phyloP scores from a whole-genome alignment of 1,140 invertebrate species.

The Saccostrea echinata region DNA sequence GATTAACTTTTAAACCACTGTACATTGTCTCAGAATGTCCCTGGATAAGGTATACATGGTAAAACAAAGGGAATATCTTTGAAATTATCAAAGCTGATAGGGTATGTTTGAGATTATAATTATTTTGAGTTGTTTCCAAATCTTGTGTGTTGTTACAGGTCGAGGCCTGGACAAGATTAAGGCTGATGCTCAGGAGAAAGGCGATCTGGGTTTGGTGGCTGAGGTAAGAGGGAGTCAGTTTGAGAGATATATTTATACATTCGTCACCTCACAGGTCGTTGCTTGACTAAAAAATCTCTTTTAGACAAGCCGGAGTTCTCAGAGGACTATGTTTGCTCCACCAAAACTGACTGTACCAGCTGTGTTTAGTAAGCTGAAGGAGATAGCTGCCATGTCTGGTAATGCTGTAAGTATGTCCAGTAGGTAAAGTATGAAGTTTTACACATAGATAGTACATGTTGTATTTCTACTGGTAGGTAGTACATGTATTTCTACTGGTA shows the following conservation, averaged over 20 bases:
- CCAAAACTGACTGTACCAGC: slow-evolving; percentile 81
- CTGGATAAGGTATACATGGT: too few species aligned
- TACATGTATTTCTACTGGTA: too few species aligned
- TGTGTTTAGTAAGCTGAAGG: slow-evolving; percentile 93
- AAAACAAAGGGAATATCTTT: too few species aligned
- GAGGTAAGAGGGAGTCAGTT: slow-evolving; percentile 83
- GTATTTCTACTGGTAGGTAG: too few species aligned
- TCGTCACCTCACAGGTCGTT: background rate
- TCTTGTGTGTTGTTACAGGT: slow-evolving; percentile 60
- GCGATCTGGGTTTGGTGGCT: slow-evolving; percentile 96
- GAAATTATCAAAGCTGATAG: too few species aligned
- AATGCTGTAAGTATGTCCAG: slow-evolving; percentile 82
- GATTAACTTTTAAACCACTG: too few species aligned
- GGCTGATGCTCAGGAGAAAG: slow-evolving; percentile 87
- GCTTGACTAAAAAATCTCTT: background rate
- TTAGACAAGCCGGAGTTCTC: slow-evolving; percentile 89
- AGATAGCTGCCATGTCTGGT: slow-evolving; percentile 94
- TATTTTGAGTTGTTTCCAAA: background rate
- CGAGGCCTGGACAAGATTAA: slow-evolving; percentile 92
- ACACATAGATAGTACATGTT: too few species aligned
- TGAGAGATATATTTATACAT: too few species aligned
- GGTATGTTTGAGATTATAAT: too few species aligned
- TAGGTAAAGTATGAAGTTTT: background rate
- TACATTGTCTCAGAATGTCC: too few species aligned
- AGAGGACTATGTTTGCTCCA: slow-evolving; percentile 90